A percentile compares a stretch with the other conserved stretches of the same genome.
phyloP scores from a whole-genome alignment of 2,113 vertebrate genomes.

The Rhinoptilus africanus region DNA sequence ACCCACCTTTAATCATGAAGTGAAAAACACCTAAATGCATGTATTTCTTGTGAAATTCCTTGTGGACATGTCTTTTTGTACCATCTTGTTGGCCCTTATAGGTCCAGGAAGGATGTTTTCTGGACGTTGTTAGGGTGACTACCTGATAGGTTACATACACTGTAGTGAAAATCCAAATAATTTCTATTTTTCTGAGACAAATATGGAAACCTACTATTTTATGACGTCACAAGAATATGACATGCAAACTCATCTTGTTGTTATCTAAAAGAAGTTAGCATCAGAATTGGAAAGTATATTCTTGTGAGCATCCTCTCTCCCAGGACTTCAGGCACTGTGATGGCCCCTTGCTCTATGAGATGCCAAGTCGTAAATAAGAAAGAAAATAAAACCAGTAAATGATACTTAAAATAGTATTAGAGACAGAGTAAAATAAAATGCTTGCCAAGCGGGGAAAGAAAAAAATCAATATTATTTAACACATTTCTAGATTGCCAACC shows the following conservation, averaged over 20 bases:
- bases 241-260: neutral
- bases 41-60: neutral
- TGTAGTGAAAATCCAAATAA: neutral
- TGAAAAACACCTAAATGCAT: neutral
- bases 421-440: slow-evolving; percentile 15
- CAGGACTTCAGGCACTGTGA: neutral
- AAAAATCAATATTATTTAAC: slow-evolving; percentile 66
- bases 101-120: neutral
- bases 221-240: neutral
- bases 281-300: neutral
- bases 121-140: neutral
- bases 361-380: neutral
- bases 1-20: neutral
- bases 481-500: slow-evolving; percentile 52
- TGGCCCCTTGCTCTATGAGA: neutral
- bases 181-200: neutral
- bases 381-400: slow-evolving; percentile 47
- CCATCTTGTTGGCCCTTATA: neutral
- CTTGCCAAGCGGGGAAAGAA: slow-evolving; percentile 8
- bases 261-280: neutral
- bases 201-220: neutral
- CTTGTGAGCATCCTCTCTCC: neutral
- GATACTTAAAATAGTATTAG: slow-evolving; percentile 42
- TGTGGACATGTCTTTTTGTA: neutral
- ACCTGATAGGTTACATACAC: neutral